Base-by-base conservation (phyloP, 2,113 vertebrate species). In the Cervus canadensis region DNA sequence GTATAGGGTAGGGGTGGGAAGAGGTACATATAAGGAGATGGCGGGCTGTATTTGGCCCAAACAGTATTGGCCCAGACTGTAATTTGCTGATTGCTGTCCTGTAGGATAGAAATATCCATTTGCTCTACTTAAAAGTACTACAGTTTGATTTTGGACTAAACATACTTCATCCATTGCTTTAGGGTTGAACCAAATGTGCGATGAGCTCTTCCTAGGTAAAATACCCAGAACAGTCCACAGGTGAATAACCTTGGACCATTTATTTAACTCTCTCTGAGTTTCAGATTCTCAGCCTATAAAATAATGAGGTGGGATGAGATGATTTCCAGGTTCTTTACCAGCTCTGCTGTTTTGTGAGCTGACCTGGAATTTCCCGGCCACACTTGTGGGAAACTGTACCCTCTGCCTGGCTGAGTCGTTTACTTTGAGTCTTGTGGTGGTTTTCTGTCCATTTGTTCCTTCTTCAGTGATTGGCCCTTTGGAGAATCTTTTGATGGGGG, bases 301-400 rank as follows among this genome's bases (percentile, higher is more conserved):
- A 94, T 57, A 71, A 28, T 45, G 40, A 76, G 52, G 16, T 12
- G 11, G 17, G 12, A 92, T 91, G 85, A 89, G 83, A 33, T 92
- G 52, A 71, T 71, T 91, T 62, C 23, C 91, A 52, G 57, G 10
- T 97, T 95, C 36, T 19, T 96, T 96, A 56, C 19, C 43, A 96
- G 52, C 57, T 86, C 26, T 86, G 60, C 6, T 50, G 0, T 90
- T 93, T 86, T 89, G 14, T 88, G 86, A 81, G 26, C 60, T 40
- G 36, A 56, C 12, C 30, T 91, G 79, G 10, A 74, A 59, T 94
- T 76, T 88, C 76, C 87, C 57, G 15, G 45, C 21, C 81, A 43
- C 5, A 9, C 14, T 25, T 3, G 30, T 4, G 33, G 52, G 64
- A 50, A 87, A 30, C 19, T 0, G 8, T 17, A 43, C 26, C 81